Conservation (phyloP, 2,113 vertebrate species). For the Siphamia tubifer region DNA sequence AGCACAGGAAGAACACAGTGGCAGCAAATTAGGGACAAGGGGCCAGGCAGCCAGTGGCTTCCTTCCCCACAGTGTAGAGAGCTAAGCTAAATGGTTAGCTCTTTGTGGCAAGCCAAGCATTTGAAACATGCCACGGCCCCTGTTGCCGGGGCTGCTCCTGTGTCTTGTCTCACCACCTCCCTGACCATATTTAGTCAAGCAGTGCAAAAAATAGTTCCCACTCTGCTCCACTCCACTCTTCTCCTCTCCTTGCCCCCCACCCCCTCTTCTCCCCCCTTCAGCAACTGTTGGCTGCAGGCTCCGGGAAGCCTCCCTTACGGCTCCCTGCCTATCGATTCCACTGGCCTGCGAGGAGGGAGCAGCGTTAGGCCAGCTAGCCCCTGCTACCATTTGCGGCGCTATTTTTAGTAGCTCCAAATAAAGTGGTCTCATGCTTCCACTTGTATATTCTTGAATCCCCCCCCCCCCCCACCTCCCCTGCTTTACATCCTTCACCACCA, state of each 20-base stretch:
- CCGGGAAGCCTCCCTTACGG: constrained; percentile 85
- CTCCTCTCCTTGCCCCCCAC: constrained; percentile 62
- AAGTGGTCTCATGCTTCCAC: constrained; percentile 83
- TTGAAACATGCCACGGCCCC: constrained; percentile 88
- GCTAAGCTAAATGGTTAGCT: constrained; percentile 84
- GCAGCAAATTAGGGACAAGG: constrained; percentile 58
- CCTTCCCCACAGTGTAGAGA: constrained; percentile 67
- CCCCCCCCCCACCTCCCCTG: constrained; percentile 26
- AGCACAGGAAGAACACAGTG: constrained; percentile 50
- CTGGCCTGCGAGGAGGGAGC: constrained; percentile 73
- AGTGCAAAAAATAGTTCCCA: constrained; percentile 96
- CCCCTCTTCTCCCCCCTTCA: constrained; percentile 74
- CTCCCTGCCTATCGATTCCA: constrained; percentile 92
- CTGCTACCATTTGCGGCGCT: constrained; percentile 85
- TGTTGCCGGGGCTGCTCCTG: constrained; percentile 88
- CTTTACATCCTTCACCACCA: constrained; percentile 65
- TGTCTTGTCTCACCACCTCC: constrained; percentile 90
- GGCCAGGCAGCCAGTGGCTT: constrained; percentile 64
- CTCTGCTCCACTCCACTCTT: constrained; percentile 58
- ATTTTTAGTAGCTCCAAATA: constrained; percentile 94
- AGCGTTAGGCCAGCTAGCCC: constrained; percentile 57
- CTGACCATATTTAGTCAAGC: constrained; percentile 99
- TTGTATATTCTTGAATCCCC: constrained; percentile 66
- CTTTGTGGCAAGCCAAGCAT: constrained; percentile 93
- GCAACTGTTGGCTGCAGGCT: constrained; percentile 86